phyloP scores from a whole-genome alignment of 2,888 invertebrate genomes.

The Sialis fuliginosa region DNA sequence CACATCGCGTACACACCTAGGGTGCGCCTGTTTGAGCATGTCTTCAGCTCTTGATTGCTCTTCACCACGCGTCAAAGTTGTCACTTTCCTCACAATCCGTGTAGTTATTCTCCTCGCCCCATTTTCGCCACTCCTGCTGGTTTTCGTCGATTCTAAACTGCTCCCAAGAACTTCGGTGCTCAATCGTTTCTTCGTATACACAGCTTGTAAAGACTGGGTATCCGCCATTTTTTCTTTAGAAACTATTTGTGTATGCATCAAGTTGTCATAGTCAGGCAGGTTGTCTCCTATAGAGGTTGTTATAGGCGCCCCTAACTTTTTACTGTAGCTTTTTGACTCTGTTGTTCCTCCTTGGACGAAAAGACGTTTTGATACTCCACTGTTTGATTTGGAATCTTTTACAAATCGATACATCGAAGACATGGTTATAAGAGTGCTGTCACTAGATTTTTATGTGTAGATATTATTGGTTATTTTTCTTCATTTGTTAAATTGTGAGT shows the following conservation, averaged over 20 bases:
- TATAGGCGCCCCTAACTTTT: slow-evolving; percentile 21
- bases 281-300: slow-evolving; percentile 32
- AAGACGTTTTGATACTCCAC: slow-evolving; percentile 39
- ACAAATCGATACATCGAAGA: slow-evolving; percentile 70
- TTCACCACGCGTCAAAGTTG: slow-evolving; percentile 72
- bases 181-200: slow-evolving; percentile 64
- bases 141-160: slow-evolving; percentile 68
- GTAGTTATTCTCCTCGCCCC: slow-evolving; percentile 72
- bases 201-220: slow-evolving; percentile 47
- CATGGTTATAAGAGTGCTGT: slow-evolving; percentile 14
- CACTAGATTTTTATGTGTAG: no score
- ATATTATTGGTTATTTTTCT: no score
- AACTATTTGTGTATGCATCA: slow-evolving; percentile 24
- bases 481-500: no score
- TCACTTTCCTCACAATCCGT: slow-evolving; percentile 73
- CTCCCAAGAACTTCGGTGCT: slow-evolving; percentile 74
- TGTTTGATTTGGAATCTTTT: slow-evolving; percentile 32
- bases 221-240: slow-evolving; percentile 26
- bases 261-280: slow-evolving; percentile 31
- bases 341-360: slow-evolving; percentile 53
- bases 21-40: slow-evolving; percentile 36
- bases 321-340: not conserved
- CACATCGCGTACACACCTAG: slow-evolving; percentile 32
- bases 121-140: slow-evolving; percentile 59
- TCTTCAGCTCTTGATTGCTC: slow-evolving; percentile 59